Percentiles rank a stretch among this genome's conserved stretches.
Evolutionary conservation across 2,888 invertebrate species (phyloP).

Genomic region (Cylloceria caligata): DNA sequence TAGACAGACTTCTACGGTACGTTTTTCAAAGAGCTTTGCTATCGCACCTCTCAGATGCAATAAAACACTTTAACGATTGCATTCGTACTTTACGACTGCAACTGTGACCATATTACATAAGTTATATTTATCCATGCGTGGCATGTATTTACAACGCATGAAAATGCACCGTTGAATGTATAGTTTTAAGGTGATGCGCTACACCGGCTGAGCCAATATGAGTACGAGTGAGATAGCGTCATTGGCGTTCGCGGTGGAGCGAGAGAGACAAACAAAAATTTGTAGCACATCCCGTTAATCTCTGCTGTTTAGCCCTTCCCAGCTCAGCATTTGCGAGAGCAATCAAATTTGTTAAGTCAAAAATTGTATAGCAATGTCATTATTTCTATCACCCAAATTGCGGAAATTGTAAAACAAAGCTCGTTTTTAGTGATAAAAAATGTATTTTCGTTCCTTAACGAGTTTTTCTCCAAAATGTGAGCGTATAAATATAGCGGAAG

Average conservation of each 20-base stretch:
- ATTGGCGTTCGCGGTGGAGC: no score
- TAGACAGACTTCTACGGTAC: not conserved
- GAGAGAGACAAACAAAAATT: no score
- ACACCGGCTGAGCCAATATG: no score
- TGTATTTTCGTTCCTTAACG: no score
- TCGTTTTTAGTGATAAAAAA: not conserved
- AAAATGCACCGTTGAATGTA: not conserved
- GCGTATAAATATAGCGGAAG: no score
- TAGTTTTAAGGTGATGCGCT: no score
- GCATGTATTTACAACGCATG: not conserved
- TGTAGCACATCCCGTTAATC: no score
- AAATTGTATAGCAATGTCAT: not conserved
- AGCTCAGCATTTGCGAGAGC: not conserved
- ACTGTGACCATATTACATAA: not conserved
- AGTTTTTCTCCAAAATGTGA: no score
- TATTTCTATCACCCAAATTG: not conserved
- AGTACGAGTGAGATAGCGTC: no score
- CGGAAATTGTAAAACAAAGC: not conserved
- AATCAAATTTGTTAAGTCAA: not conserved
- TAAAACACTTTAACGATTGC: conserved; percentile 2
- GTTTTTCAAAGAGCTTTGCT: not conserved
- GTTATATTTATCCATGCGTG: not conserved
- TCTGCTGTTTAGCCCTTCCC: not conserved
- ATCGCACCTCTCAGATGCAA: not conserved
- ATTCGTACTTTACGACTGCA: conserved; percentile 10